Percentiles rank a stretch among this genome's conserved stretches.
Conservation (phyloP, 2,113 vertebrate genomes). For the Gracilinanus agilis region DNA sequence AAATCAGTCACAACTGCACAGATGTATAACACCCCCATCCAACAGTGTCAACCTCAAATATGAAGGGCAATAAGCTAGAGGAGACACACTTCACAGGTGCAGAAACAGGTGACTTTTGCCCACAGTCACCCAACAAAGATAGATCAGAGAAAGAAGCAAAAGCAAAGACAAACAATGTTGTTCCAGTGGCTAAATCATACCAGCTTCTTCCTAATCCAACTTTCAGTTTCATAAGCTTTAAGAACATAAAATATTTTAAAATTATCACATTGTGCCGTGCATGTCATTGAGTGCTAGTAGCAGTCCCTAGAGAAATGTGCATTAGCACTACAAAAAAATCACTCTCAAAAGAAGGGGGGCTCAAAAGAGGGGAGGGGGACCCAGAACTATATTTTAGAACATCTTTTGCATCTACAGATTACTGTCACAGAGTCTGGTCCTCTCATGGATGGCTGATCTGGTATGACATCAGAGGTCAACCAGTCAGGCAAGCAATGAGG, state of each 20-base stretch:
- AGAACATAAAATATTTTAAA: conserved; percentile 15
- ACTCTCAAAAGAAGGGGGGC: neutral
- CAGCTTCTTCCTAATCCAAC: conserved; percentile 10
- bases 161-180: neutral
- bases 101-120: neutral
- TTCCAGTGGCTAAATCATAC: conserved; percentile 23
- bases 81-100: conserved; percentile 11
- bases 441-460: conserved; percentile 55
- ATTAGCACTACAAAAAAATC: neutral
- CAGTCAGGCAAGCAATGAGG: conserved; percentile 72
- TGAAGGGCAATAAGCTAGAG: neutral
- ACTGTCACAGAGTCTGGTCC: conserved; percentile 64
- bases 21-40: neutral
- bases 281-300: neutral
- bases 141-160: conserved; percentile 53
- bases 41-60: conserved; percentile 7
- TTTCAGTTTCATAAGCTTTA: neutral
- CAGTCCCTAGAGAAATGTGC: neutral
- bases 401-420: conserved; percentile 67
- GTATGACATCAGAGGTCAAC: conserved; percentile 68
- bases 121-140: conserved; percentile 15
- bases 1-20: neutral
- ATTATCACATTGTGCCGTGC: neutral
- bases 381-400: conserved; percentile 62
- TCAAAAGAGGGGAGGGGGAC: neutral